phyloP scores from a whole-genome alignment of 2,113 vertebrate species.

The Atherinomorus stipes region DNA sequence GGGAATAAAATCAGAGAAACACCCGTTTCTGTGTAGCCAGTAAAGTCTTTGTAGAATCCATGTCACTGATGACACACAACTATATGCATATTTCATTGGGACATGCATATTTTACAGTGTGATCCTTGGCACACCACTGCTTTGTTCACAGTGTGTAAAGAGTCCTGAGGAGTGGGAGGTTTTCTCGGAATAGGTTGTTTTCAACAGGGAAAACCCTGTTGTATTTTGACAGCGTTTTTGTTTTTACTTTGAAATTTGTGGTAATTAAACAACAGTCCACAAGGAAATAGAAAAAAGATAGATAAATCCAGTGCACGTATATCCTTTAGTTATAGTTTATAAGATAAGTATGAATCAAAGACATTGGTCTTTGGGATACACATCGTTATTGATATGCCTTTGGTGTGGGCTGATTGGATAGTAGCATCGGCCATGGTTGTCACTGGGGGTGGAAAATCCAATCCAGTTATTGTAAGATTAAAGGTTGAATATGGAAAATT shows the following conservation, averaged over 20 bases:
- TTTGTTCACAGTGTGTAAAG: conserved; percentile 68
- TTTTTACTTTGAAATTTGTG: conserved; percentile 17
- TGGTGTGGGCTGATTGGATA: too few species aligned
- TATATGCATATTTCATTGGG: conserved; percentile 79
- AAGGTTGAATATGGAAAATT: too few species aligned
- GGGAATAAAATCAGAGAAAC: conserved; percentile 67
- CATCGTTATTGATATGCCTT: too few species aligned
- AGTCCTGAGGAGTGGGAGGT: conserved; percentile 48
- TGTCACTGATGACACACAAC: conserved; percentile 76
- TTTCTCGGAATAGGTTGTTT: conserved; percentile 53
- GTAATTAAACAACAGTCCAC: conserved; percentile 19
- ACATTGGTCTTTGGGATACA: too few species aligned
- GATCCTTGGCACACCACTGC: conserved; percentile 71
- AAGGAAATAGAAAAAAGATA: background rate
- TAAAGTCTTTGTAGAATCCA: conserved; percentile 68
- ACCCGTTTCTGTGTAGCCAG: conserved; percentile 47
- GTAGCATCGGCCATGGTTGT: too few species aligned
- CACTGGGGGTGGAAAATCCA: too few species aligned
- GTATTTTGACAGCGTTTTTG: conserved; percentile 25
- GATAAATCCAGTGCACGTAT: background rate
- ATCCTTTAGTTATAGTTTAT: background rate
- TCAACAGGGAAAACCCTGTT: conserved; percentile 38
- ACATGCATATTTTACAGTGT: conserved; percentile 80
- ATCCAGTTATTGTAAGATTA: too few species aligned
- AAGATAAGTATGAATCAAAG: too few species aligned